Percentiles rank a stretch among this genome's conserved stretches.
Conservation (phyloP, 2,797 vertebrate genomes). For the Gymnodraco acuticeps region DNA sequence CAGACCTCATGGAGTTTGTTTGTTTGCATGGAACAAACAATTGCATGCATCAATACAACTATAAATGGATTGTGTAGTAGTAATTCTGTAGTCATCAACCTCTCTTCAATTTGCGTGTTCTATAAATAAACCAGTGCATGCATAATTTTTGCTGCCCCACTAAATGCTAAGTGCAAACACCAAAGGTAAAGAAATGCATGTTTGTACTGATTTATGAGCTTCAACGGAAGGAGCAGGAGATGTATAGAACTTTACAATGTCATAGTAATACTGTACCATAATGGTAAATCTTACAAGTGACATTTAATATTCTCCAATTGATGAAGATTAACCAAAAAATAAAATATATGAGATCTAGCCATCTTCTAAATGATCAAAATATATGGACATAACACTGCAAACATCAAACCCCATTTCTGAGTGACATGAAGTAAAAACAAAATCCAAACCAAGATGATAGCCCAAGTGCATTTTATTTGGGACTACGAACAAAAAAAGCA, state of each 20-base stretch:
- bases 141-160: slow-evolving; percentile 38
- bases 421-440: not conserved
- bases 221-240: not conserved
- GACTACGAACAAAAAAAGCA: slow-evolving; percentile 73
- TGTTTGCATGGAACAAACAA: not conserved
- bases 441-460: slow-evolving; percentile 51
- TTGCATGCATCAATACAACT: not conserved
- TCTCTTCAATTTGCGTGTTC: not conserved
- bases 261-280: not conserved
- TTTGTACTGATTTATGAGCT: not conserved
- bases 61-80: not conserved
- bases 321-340: not conserved
- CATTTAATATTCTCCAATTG: no score
- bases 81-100: not conserved
- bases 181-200: slow-evolving; percentile 1
- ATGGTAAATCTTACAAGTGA: not conserved
- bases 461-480: slow-evolving; percentile 79
- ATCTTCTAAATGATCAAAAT: no score
- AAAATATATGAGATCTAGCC: no score
- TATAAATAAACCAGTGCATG: slow-evolving; percentile 54
- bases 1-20: not conserved
- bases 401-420: no score
- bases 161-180: slow-evolving; percentile 4
- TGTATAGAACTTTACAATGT: not conserved
- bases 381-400: no score